Evolutionary conservation across 2,888 invertebrate species (phyloP).

Genomic region (Cantharis nigra): DNA sequence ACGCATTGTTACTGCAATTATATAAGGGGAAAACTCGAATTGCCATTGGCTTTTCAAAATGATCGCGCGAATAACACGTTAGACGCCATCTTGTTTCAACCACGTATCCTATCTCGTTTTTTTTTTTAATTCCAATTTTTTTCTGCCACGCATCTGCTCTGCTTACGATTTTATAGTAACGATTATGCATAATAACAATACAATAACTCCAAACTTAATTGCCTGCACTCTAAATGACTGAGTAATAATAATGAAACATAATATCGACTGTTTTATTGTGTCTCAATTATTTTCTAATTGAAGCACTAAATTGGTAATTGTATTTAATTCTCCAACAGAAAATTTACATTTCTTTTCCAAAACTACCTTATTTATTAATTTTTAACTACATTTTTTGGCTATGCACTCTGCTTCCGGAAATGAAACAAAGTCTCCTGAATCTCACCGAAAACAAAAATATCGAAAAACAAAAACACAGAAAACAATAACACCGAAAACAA

Average conservation of each 20-base stretch:
- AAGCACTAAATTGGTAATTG: background rate
- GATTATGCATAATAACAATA: background rate
- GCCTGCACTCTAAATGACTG: background rate
- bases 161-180: constrained; percentile 13
- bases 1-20: constrained; percentile 28
- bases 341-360: background rate
- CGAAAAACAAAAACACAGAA: too few relatives aligned
- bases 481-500: too few relatives aligned
- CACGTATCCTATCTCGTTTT: constrained; percentile 17
- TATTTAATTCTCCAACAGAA: background rate
- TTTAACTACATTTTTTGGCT: too few relatives aligned
- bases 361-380: too few relatives aligned
- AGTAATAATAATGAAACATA: background rate
- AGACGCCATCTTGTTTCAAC: constrained; percentile 34
- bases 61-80: constrained; percentile 20
- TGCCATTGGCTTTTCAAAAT: constrained; percentile 30
- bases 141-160: constrained; percentile 24
- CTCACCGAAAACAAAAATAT: too few relatives aligned
- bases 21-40: constrained; percentile 30
- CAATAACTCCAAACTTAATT: background rate
- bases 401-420: too few relatives aligned
- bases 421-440: too few relatives aligned
- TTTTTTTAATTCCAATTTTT: constrained; percentile 30
- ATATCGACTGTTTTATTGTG: background rate
- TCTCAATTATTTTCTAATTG: background rate